Evolutionary conservation across 1,140 invertebrate species (phyloP), one percentile per base, ranked within the genome.

Genomic region (Drosophila hydei): DNA sequence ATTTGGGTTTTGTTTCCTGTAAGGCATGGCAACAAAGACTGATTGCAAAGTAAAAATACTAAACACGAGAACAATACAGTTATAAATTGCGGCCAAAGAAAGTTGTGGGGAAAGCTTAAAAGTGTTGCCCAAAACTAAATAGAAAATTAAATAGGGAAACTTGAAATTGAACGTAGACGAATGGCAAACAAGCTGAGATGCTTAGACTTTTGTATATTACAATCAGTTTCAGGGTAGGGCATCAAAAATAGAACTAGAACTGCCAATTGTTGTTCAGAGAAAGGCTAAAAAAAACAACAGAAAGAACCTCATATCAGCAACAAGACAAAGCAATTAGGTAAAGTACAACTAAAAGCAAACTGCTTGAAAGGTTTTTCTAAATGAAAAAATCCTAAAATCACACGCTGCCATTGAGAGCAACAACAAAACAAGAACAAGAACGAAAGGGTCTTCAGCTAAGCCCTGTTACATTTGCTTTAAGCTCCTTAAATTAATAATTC

Each of bases 251-350:
- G 0, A 33, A 12, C 30, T 11, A 33, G 9, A 33, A 11, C 30
- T 11, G 30, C 30, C 30, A 33, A 33, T 33, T 33, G 30, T 33
- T 33, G 3, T 8, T 16, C 1, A 11, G 6, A 21, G 36, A 36
- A 16, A 16, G 12, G 33, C n/a, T 21, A 51, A 65, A 47, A 38
- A 16, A n/a, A 48, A 48, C 55, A 50, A 23, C 50, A 58, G 25
- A 52, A 25, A 11, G 21, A 36, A 14, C 16, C n/a, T 21, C 8
- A 60, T n/a, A n/a, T 33, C 23, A n/a, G n/a, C 23, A 19, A 27
- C 30, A 63, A 63, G 42, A 38, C 59, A 40, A 70, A 55, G 42
- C 67, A 70, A 64, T 70, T 70, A 70, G 33, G 30, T 33, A 55
- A 63, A 27, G 19, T 40, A 30, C 38, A 23, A 52, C 25, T 38